Evolutionary conservation across 2,113 vertebrate genomes (phyloP).

Genomic region (Murina feae): DNA sequence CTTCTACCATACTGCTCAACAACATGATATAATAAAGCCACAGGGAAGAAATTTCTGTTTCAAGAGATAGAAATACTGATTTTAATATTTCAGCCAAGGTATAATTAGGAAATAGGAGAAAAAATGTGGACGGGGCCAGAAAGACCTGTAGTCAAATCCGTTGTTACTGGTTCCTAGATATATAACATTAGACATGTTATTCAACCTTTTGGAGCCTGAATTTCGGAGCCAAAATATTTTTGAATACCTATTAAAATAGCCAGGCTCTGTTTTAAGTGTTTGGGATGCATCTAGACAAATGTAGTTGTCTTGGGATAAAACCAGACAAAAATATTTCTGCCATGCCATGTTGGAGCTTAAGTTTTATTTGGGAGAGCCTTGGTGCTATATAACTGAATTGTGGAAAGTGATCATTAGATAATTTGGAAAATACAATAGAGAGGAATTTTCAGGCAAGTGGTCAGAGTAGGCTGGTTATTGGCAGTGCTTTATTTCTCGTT

Average conservation of each 20-base stretch:
- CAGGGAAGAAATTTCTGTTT: not conserved
- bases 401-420: not conserved
- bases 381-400: not conserved
- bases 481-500: not conserved
- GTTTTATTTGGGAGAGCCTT: not conserved
- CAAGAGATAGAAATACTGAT: not conserved
- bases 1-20: not conserved
- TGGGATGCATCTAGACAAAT: not conserved
- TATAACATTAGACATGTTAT: not conserved
- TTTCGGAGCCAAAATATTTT: not conserved
- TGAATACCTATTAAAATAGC: not conserved
- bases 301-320: not conserved
- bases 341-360: not conserved
- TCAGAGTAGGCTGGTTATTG: not conserved
- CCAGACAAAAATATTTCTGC: not conserved
- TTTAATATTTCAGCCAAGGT: not conserved
- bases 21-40: not conserved
- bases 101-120: not conserved
- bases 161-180: not conserved
- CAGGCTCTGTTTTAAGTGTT: not conserved
- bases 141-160: not conserved
- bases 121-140: not conserved
- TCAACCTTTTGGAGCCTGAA: not conserved
- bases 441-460: not conserved
- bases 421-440: not conserved